phyloP scores from a whole-genome alignment of 2,888 invertebrate species.

The Drosophila anomalata region DNA sequence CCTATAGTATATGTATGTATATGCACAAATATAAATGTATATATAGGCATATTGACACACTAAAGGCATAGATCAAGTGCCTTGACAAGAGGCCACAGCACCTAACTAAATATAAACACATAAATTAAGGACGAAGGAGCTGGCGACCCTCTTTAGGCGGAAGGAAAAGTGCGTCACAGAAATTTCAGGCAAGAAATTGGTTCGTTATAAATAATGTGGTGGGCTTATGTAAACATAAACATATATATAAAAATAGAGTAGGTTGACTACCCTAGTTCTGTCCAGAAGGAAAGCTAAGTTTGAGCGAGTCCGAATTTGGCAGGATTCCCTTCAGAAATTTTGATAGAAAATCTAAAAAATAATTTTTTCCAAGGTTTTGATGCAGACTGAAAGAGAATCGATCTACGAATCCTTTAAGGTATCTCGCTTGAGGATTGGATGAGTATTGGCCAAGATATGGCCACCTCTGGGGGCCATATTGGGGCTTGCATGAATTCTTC shows the following conservation, averaged over 20 bases:
- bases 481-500: too few species aligned
- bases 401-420: too few species aligned
- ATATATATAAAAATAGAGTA: not conserved
- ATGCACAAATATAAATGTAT: not conserved
- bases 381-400: too few species aligned
- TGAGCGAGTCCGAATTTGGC: too few species aligned
- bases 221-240: not conserved
- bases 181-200: conserved; percentile 2
- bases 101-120: conserved; percentile 53
- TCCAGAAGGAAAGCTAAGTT: not conserved
- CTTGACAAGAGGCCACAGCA: conserved; percentile 54
- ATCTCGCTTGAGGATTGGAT: too few species aligned
- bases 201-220: not conserved
- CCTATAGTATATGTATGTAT: conserved; percentile 3
- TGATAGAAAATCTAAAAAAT: too few species aligned
- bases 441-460: too few species aligned
- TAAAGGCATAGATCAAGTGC: conserved; percentile 67
- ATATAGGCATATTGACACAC: conserved; percentile 69
- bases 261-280: too few species aligned
- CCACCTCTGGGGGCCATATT: too few species aligned
- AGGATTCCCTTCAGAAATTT: too few species aligned
- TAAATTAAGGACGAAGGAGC: conserved; percentile 37
- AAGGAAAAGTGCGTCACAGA: conserved; percentile 7
- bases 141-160: not conserved
- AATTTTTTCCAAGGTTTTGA: too few species aligned